phyloP scores from a whole-genome alignment of 2,888 invertebrate genomes.

The Eristalis pertinax region DNA sequence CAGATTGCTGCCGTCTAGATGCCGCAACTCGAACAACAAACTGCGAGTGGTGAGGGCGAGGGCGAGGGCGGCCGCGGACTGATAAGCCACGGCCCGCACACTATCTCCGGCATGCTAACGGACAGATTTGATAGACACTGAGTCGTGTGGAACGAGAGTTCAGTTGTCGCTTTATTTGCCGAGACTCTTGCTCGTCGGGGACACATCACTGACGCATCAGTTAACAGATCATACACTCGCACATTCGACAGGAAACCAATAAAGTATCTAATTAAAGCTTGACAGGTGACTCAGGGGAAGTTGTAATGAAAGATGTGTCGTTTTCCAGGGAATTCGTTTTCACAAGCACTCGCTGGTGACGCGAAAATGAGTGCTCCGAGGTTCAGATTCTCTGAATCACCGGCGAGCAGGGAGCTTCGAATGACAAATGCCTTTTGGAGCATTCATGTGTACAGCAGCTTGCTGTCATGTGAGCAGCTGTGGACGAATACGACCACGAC shows the following conservation, averaged over 20 bases:
- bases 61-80: background rate
- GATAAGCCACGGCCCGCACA: background rate
- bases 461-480: background rate
- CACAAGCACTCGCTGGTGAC: background rate
- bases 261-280: background rate
- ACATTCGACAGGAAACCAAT: background rate
- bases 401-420: no score
- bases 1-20: background rate
- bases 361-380: background rate
- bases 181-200: no score
- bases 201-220: background rate
- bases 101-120: background rate
- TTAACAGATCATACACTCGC: background rate
- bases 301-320: background rate
- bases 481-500: no score
- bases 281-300: background rate
- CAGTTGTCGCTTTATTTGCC: background rate
- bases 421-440: background rate
- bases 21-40: background rate
- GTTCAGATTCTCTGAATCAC: background rate
- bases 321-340: background rate
- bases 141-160: background rate
- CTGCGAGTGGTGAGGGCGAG: no score
- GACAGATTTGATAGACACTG: background rate
- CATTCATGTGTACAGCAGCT: background rate